Conservation (phyloP, 2,113 vertebrate genomes). For the Notechis scutatus region DNA sequence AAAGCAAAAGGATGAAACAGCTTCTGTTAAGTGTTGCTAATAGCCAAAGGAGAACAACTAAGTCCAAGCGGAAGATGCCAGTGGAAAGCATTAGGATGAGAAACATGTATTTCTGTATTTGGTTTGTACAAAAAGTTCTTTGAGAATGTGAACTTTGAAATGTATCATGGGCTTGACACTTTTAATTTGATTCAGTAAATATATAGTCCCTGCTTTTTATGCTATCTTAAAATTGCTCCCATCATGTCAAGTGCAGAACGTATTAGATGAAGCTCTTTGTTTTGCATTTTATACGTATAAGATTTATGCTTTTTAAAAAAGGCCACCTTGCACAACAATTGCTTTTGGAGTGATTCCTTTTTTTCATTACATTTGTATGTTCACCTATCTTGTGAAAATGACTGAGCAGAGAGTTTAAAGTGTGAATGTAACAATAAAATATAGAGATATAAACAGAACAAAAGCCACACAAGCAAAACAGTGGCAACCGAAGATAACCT, state of each 20-base stretch:
- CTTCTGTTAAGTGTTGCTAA: neutral
- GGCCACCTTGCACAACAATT: neutral
- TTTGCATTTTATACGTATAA: neutral
- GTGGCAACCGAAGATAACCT: neutral
- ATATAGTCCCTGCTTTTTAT: constrained; percentile 32
- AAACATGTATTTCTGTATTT: constrained; percentile 34
- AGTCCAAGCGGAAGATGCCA: constrained; percentile 13
- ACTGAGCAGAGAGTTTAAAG: neutral
- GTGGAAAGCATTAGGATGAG: neutral
- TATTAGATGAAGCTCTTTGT: constrained; percentile 25
- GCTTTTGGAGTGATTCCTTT: neutral
- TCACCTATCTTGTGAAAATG: neutral
- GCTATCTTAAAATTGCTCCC: constrained; percentile 24
- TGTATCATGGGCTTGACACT: constrained; percentile 21
- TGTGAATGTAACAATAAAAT: neutral
- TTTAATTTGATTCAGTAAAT: constrained; percentile 29
- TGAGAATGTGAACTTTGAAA: constrained; percentile 30
- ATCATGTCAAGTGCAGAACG: constrained; percentile 20
- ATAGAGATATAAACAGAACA: neutral
- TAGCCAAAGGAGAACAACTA: neutral
- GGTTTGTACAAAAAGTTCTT: constrained; percentile 5
- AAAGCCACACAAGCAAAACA: neutral
- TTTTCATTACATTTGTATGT: neutral
- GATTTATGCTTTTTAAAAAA: neutral
- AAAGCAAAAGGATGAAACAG: constrained; percentile 36